These are phyloP conservation scores for Sylvia borin DNA, from an alignment of 2,797 vertebrate genomes.

Conservation along the genomic window DNA sequence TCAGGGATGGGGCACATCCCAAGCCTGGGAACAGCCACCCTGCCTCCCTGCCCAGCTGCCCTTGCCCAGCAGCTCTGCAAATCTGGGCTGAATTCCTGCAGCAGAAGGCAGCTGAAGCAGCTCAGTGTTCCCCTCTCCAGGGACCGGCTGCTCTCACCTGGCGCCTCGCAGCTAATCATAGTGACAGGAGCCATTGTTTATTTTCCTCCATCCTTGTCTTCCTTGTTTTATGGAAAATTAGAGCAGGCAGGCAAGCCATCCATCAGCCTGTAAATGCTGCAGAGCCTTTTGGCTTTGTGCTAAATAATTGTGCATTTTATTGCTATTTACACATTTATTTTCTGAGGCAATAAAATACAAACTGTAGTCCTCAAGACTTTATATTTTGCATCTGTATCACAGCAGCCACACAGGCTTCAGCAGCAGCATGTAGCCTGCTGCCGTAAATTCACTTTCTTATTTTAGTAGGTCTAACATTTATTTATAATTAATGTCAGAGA, in stretches of 20 bases:
- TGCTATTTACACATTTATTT: constrained; percentile 60
- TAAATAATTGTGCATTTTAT: constrained; percentile 69
- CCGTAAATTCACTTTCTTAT: constrained; percentile 28
- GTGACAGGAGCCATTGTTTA: constrained; percentile 53
- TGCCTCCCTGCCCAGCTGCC: not conserved
- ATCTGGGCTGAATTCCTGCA: not conserved
- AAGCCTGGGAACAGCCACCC: not conserved
- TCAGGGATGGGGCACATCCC: not conserved
- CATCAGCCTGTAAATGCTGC: constrained; percentile 29
- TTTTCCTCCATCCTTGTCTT: constrained; percentile 37
- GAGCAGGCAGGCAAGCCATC: constrained; percentile 33
- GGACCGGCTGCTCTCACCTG: constrained; percentile 19
- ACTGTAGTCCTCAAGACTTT: constrained; percentile 7
- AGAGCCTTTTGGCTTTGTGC: constrained; percentile 26
- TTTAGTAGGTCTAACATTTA: constrained; percentile 49
- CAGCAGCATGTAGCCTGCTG: not conserved
- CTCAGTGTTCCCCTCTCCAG: not conserved
- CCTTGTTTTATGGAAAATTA: constrained; percentile 57
- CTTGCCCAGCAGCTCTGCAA: not conserved
- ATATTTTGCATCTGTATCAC: not conserved
- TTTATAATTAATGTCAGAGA: constrained; percentile 59
- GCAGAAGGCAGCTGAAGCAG: not conserved
- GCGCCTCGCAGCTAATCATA: not conserved
- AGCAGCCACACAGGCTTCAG: not conserved
- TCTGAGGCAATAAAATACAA: constrained; percentile 44